Percentiles rank a stretch among this genome's conserved stretches.
Conservation (phyloP, 1,140 invertebrate species). For the Tetraneura akinire region DNA sequence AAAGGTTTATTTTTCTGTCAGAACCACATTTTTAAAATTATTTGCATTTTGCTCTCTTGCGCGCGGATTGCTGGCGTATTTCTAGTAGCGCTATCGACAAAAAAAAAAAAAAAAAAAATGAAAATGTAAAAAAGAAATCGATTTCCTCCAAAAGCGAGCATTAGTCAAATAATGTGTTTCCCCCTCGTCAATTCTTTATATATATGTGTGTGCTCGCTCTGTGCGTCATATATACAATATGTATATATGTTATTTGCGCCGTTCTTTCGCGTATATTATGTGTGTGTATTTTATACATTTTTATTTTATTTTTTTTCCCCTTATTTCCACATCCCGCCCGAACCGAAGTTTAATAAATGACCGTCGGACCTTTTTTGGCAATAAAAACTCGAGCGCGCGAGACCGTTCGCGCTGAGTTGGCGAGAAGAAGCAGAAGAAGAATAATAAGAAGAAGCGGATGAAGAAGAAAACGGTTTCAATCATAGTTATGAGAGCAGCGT, state of each 20-base stretch:
- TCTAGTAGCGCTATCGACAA: slow-evolving; percentile 18
- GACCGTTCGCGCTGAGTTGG: slow-evolving; percentile 46
- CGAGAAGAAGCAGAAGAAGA: slow-evolving; percentile 8
- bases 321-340: slow-evolving; percentile 8
- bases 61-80: background rate
- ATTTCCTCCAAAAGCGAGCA: slow-evolving; percentile 37
- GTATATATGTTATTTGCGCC: too few species aligned
- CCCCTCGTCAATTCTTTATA: slow-evolving; percentile 25
- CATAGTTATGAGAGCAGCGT: slow-evolving; percentile 46
- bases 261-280: too few species aligned
- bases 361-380: slow-evolving; percentile 50
- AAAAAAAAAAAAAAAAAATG: too few species aligned
- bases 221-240: background rate
- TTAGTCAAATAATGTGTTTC: slow-evolving; percentile 43
- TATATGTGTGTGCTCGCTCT: background rate
- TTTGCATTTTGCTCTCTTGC: background rate
- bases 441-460: background rate
- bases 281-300: slow-evolving; percentile 44
- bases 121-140: slow-evolving; percentile 23
- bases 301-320: background rate
- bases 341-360: slow-evolving; percentile 51
- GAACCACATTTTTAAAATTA: slow-evolving; percentile 29
- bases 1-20: slow-evolving; percentile 28
- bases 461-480: slow-evolving; percentile 50
- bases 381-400: slow-evolving; percentile 46